phyloP scores from a whole-genome alignment of 1,140 invertebrate genomes.

The Harpegnathos saltator region DNA sequence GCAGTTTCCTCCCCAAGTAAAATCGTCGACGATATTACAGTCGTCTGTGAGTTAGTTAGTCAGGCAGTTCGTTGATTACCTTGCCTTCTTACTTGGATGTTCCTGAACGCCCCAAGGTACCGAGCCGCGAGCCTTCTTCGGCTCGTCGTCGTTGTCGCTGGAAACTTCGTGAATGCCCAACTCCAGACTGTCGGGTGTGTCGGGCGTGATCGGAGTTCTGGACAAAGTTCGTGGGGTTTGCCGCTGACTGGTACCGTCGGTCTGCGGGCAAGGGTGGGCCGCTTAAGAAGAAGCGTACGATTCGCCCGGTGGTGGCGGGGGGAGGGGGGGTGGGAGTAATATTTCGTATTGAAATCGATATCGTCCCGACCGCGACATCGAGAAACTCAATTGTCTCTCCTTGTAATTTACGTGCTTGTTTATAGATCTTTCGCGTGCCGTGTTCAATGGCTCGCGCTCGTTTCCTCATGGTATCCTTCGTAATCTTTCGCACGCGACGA shows the following conservation, averaged over 20 bases:
- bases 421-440: constrained; percentile 43
- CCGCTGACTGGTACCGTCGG: constrained; percentile 81
- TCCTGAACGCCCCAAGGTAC: constrained; percentile 76
- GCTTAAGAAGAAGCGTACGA: constrained; percentile 11
- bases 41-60: background rate
- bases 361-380: constrained; percentile 23
- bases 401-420: constrained; percentile 36
- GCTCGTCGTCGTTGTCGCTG: constrained; percentile 80
- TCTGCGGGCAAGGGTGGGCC: constrained; percentile 69
- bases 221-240: constrained; percentile 78
- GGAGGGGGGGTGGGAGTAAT: constrained; percentile 11
- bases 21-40: constrained; percentile 7
- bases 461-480: constrained; percentile 2
- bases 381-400: constrained; percentile 9
- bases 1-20: too few species aligned
- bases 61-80: constrained; percentile 66
- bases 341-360: constrained; percentile 54
- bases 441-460: background rate
- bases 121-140: constrained; percentile 55
- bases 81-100: constrained; percentile 73
- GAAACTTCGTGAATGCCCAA: constrained; percentile 77
- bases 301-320: too few species aligned
- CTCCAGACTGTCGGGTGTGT: constrained; percentile 78
- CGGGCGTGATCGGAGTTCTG: constrained; percentile 78
- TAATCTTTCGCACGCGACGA: constrained; percentile 36